Evolutionary conservation across 2,888 invertebrate species (phyloP).

Genomic region (Conops quadrifasciatus): DNA sequence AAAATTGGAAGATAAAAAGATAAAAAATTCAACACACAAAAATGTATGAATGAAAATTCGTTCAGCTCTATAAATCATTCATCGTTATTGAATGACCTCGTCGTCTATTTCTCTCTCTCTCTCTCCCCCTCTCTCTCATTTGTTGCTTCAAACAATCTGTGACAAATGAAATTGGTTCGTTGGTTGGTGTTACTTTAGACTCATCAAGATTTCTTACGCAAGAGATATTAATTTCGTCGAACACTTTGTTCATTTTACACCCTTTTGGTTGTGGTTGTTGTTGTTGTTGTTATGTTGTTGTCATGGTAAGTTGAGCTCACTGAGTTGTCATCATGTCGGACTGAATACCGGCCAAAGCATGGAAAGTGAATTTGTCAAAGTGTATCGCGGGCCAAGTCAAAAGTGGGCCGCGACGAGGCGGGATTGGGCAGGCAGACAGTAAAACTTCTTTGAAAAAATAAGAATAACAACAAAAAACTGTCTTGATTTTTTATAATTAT

Average conservation of each 20-base stretch:
- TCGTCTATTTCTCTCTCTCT: neutral
- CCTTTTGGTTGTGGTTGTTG: neutral
- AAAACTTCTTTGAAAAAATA: no score
- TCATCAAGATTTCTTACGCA: slow-evolving; percentile 4
- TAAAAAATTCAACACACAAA: no score
- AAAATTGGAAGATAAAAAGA: no score
- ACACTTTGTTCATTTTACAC: slow-evolving; percentile 1
- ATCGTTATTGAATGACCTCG: neutral
- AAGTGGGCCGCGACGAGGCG: no score
- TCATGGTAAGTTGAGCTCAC: neutral
- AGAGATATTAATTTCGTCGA: slow-evolving; percentile 1
- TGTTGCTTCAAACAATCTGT: neutral
- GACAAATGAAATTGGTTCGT: neutral
- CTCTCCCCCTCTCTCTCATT: neutral
- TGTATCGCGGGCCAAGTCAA: neutral
- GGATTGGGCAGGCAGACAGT: no score
- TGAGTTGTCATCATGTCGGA: slow-evolving; percentile 9
- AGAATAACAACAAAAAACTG: no score
- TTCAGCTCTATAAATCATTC: neutral
- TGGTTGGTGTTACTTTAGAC: neutral
- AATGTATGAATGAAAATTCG: no score
- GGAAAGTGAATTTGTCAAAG: neutral
- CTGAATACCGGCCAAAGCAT: neutral
- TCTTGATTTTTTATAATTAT: no score
- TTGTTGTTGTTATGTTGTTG: slow-evolving; percentile 5